Conservation (phyloP, 2,113 vertebrate genomes). For the Pyrgilauda ruficollis region DNA sequence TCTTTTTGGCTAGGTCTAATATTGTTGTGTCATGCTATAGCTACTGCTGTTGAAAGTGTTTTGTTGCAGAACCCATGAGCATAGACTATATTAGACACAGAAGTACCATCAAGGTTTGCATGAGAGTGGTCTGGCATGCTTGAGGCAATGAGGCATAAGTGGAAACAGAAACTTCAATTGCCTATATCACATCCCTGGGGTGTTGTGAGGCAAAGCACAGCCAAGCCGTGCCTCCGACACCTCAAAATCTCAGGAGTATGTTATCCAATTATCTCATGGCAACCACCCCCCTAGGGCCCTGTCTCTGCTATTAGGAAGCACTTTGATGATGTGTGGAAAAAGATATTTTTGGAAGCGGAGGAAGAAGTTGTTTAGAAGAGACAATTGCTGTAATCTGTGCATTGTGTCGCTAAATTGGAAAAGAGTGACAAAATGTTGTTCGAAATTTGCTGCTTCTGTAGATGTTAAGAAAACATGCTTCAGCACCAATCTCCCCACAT, state of each 20-base stretch:
- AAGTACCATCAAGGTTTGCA: slow-evolving; percentile 15
- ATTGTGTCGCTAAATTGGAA: not conserved
- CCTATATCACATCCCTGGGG: not conserved
- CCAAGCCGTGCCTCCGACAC: not conserved
- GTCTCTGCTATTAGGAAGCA: slow-evolving; percentile 31
- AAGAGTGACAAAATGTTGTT: not conserved
- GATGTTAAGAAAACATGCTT: not conserved
- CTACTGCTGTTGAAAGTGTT: not conserved
- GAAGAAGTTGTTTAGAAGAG: slow-evolving; percentile 17
- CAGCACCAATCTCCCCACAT: not conserved
- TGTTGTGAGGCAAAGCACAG: slow-evolving; percentile 47
- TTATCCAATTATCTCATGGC: slow-evolving; percentile 45
- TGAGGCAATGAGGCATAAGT: slow-evolving; percentile 35
- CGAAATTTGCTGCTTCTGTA: not conserved
- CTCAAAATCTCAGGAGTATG: slow-evolving; percentile 4
- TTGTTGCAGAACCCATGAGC: not conserved
- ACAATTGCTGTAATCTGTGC: not conserved
- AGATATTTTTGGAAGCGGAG: slow-evolving; percentile 37
- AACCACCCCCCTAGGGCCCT: not conserved
- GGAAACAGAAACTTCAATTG: slow-evolving; percentile 14
- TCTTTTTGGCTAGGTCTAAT: not conserved
- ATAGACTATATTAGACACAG: not conserved
- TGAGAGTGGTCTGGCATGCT: not conserved
- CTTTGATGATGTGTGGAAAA: slow-evolving; percentile 19
- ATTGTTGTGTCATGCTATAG: not conserved